A percentile compares a stretch with the other conserved stretches of the same genome.
Conservation (phyloP, 2,888 invertebrate species). For the Ferrisia virgata region DNA sequence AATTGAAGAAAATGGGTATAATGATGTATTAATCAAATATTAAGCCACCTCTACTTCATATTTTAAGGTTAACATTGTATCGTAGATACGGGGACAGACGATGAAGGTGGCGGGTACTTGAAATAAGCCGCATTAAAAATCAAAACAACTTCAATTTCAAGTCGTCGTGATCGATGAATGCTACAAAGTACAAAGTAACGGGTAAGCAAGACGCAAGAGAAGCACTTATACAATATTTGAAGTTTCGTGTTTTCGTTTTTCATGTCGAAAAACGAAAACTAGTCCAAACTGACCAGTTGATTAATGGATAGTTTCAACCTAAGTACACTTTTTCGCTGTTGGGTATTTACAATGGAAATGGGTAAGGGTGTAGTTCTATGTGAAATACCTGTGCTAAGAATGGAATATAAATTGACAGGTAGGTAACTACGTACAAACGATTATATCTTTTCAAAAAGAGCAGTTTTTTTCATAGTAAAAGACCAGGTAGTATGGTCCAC, state of each 20-base stretch:
- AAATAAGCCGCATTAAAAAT: background rate
- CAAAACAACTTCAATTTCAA: background rate
- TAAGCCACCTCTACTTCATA: background rate
- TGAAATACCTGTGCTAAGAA: too few species aligned
- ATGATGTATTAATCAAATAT: background rate
- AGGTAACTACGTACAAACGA: too few species aligned
- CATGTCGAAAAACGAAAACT: background rate
- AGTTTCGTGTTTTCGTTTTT: background rate
- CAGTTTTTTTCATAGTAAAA: too few species aligned
- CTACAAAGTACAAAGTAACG: too few species aligned
- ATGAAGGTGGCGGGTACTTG: background rate
- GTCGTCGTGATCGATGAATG: background rate
- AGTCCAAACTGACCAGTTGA: background rate
- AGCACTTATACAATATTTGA: background rate
- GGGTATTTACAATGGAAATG: background rate
- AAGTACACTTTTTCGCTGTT: too few species aligned
- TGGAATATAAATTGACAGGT: too few species aligned
- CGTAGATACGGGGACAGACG: background rate
- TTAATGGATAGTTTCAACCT: background rate
- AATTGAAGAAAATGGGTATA: background rate
- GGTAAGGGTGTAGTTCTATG: background rate
- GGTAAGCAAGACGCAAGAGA: background rate
- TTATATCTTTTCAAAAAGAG: too few species aligned
- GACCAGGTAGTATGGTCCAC: too few species aligned
- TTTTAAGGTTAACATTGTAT: background rate